Evolutionary conservation across 2,888 invertebrate species (phyloP), one percentile per base, ranked within the genome.

Genomic region (Piscicola geometra): DNA sequence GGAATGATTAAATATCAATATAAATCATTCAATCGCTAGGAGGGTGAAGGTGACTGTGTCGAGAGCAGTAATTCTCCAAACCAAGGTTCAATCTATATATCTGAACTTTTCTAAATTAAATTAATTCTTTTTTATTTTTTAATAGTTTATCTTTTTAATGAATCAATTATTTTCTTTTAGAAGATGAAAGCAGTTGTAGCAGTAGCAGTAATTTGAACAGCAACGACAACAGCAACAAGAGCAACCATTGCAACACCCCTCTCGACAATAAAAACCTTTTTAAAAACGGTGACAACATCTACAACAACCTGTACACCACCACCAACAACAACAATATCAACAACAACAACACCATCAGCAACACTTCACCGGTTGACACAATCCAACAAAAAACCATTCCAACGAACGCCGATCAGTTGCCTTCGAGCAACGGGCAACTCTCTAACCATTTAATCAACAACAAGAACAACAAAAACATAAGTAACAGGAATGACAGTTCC

Each of bases 171-270:
- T 5, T 9, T 9, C 41, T 9, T 41, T 41, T 56, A 18, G n/a
- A 9, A 56, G 60, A 56, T 56, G 60, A 56, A 56, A 56, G n/a
- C 60, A 56, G 60, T 25, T 25, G 67, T 32, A 67, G 67, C 35
- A 35, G 33, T 67, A 67, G 32, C n/a, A 30, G 21, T 35, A 67
- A 25, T 67, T 67, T 32, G 15, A 32, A 9, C 15, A 67, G 28
- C 67, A 25, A 67, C 33, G 35, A 67, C 28, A 67, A 9, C 30
- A 67, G 28, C 28, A 67, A 67, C 67, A 25, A 35, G 15, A 67
- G 9, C 28, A 67, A 3, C 33, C 12, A 67, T 32, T 3, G 32
- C 67, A 67, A 67, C 35, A 67, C 2, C 15, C 21, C 21, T 35
- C 2, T 67, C 9, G 5, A 28, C n/a, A 67, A 67, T 12, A 67